Evolutionary conservation across 2,888 invertebrate genomes (phyloP), one percentile per base, ranked within the genome.

Genomic region (Acleris holmiana): DNA sequence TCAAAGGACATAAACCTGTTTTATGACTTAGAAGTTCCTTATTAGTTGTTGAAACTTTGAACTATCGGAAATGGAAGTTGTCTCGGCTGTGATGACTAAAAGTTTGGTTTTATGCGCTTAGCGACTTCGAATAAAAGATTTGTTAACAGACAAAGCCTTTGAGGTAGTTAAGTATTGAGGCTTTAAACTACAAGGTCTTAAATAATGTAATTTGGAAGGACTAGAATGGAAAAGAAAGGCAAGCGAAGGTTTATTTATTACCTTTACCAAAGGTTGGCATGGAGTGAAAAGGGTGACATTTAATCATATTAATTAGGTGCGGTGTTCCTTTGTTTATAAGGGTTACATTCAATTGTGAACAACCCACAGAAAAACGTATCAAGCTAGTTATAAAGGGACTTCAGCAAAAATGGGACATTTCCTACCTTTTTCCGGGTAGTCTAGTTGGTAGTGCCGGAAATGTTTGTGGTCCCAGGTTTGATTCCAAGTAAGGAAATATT

Each of bases 41-140:
- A 58, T 63, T 53, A 63, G 57, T 58, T 58, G n/a, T 47, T 58
- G 40, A 57, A 63, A 63, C 35, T 63, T 46, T 7, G 49, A 49
- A 55, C 48, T 51, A 63, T 46, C 53, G 57, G 35, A 40, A 58
- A 58, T 15, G 51, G 51, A 58, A 53, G 47, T 58, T 23, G 35
- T 57, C 46, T 47, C 46, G 21, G 21, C 40, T 29, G 21, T 53
- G 40, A 53, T 53, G 35, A 46, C 23, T 46, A 2, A 29, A 59
- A 54, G 48, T 51, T 48, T 44, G 46, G 5, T 29, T 55, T 56
- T 35, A 55, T 51, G 61, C 35, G 35, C 35, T 35, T 35, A 35
- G 35, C 4, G 35, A 35, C 35, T 35, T 35, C 50, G 21, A 21
- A 21, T 8, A 47, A 58, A 29, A 29, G 50, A 19, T 48, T 7